Evolutionary conservation across 1,140 invertebrate genomes (phyloP).

Genomic region (Megalopta genalis): DNA sequence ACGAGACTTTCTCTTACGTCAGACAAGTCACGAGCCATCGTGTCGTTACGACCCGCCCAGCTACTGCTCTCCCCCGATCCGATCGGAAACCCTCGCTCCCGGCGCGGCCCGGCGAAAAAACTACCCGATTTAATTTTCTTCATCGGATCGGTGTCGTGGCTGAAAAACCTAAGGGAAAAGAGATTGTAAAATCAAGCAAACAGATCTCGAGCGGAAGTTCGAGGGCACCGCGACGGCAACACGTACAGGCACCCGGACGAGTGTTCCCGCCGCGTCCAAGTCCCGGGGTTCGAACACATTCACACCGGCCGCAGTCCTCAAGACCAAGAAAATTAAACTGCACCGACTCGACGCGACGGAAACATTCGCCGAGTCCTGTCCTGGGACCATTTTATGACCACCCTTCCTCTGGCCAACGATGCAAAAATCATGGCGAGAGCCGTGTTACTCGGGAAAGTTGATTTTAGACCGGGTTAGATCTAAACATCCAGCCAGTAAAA

Average conservation of each 20-base stretch:
- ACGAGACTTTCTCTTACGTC: conserved; percentile 55
- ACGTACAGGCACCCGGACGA: conserved; percentile 3
- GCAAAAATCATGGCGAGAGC: neutral
- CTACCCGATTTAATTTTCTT: conserved; percentile 51
- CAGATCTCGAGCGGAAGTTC: neutral
- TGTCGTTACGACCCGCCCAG: conserved; percentile 30
- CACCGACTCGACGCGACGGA: neutral
- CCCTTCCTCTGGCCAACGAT: neutral
- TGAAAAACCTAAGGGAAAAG: neutral
- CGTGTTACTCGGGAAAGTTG: neutral
- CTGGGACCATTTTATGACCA: neutral
- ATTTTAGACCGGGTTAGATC: neutral
- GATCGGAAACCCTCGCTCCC: neutral
- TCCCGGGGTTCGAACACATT: neutral
- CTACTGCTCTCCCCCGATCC: conserved; percentile 1
- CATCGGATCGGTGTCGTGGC: neutral
- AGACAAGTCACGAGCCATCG: conserved; percentile 28
- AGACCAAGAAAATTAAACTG: conserved; percentile 15
- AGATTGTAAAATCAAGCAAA: neutral
- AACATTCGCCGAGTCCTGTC: neutral
- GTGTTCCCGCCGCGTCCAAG: neutral
- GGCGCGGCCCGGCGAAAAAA: conserved; percentile 2
- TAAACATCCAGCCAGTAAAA: neutral
- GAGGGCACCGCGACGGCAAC: neutral
- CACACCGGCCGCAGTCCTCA: neutral